Evolutionary conservation across 2,888 invertebrate species (phyloP).

Genomic region (Agrochola lota): DNA sequence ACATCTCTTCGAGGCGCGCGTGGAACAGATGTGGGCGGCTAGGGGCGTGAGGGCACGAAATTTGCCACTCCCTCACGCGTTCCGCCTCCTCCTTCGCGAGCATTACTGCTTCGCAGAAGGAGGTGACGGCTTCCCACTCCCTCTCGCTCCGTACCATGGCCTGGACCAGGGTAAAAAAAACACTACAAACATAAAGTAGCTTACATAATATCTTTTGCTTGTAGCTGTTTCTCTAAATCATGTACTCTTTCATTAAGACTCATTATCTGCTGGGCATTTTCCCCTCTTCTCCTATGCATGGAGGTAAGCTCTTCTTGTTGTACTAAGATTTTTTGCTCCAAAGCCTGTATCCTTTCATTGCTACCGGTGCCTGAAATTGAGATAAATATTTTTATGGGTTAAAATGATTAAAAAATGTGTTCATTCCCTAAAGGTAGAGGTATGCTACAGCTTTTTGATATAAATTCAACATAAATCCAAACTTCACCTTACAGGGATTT

Average conservation of each 20-base stretch:
- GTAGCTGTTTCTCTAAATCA: slow-evolving; percentile 95
- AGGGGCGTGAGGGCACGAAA: too few relatives aligned
- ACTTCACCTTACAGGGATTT: not conserved
- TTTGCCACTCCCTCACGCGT: too few relatives aligned
- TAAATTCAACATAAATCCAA: not conserved
- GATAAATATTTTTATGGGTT: not conserved
- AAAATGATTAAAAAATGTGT: not conserved
- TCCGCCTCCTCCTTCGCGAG: too few relatives aligned
- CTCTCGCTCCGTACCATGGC: too few relatives aligned
- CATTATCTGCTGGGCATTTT: slow-evolving; percentile 98
- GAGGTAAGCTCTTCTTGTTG: slow-evolving; percentile 98
- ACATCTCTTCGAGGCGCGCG: too few relatives aligned
- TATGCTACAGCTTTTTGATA: not conserved
- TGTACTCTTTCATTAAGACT: slow-evolving; percentile 96
- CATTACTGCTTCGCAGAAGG: too few relatives aligned
- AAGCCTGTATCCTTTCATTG: slow-evolving; percentile 92
- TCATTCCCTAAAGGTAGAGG: too few relatives aligned
- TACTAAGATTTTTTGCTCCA: slow-evolving; percentile 96
- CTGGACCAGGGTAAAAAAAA: too few relatives aligned
- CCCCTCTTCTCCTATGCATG: slow-evolving; percentile 96
- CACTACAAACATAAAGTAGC: slow-evolving; percentile 49
- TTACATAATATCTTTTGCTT: slow-evolving; percentile 93
- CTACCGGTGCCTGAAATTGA: slow-evolving; percentile 76
- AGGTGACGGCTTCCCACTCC: too few relatives aligned
- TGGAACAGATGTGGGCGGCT: too few relatives aligned